Evolutionary conservation across 2,113 vertebrate species (phyloP), one percentile per base, ranked within the genome.

Genomic region (Bolborhynchus lineola): DNA sequence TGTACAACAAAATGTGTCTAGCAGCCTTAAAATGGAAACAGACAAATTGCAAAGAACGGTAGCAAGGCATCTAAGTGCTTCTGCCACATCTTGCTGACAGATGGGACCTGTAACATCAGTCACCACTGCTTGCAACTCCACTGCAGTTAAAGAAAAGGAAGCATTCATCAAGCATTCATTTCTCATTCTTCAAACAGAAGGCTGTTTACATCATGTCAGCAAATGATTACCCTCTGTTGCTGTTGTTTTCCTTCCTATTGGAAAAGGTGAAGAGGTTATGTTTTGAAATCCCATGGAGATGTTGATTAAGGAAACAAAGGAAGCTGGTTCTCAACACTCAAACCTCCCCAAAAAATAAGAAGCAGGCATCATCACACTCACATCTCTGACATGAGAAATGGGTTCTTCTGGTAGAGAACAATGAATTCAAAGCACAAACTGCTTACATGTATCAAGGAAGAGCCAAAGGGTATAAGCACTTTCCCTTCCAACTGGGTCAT

Each of bases 261-360:
- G 60, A 95, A 97, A 93, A 82, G 96, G 97, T 93, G 89, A 97
- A 96, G 90, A 60, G 46, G 79, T 96, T 95, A 90, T 95, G 86
- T 86, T 97, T 97, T 94, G 86, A 88, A 97, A 96, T 81, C 75
- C 67, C 50, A 16, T 24, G 41, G 70, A 94, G 46, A 78, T 90
- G 50, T 95, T 97, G 96, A 96, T 96, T 95, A 97, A 97, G n/a
- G 93, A 93, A 97, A 97, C 80, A 95, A 90, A 91, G 79, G 88
- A 95, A 96, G 35, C 25, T 80, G 35, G 33, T 80, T 96, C 60
- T 96, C 95, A 93, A 81, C 74, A 96, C 55, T 55, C 37, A 68
- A 74, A 14, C 5, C 17, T 37, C 17, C 17, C 20, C 4, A 23
- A 84, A 84, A 88, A 64, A 80, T 5, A 59, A 82, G 76, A 88